Conservation (phyloP, 2,888 invertebrate genomes). For the Heliconius aoede region DNA sequence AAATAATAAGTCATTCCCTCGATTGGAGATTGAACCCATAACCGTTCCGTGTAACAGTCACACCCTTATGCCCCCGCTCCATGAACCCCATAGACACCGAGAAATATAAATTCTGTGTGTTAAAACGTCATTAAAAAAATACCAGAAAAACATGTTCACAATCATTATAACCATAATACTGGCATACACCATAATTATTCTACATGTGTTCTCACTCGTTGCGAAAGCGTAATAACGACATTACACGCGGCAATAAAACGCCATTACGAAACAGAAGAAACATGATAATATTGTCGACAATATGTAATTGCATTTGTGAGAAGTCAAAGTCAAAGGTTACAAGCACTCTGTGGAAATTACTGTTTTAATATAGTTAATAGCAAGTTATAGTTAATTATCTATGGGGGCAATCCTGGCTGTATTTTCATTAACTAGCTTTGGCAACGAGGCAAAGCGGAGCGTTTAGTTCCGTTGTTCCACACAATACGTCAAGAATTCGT, state of each 20-base stretch:
- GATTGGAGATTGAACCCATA: too few relatives aligned
- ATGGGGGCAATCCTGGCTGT: too few relatives aligned
- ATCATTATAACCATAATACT: neutral
- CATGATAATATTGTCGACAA: conserved; percentile 19
- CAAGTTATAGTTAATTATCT: neutral
- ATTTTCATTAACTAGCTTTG: neutral
- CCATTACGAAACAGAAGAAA: conserved; percentile 17
- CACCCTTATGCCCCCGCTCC: too few relatives aligned
- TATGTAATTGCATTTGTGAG: conserved; percentile 17
- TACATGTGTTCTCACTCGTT: conserved; percentile 21
- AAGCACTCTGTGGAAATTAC: conserved; percentile 15
- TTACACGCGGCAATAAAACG: conserved; percentile 24
- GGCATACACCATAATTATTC: neutral
- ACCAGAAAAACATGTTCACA: neutral
- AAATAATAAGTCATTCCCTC: too few relatives aligned
- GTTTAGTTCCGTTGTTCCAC: too few relatives aligned
- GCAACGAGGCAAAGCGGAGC: too few relatives aligned
- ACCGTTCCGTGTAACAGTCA: too few relatives aligned
- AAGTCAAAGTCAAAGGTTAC: conserved; percentile 19
- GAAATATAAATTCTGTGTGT: too few relatives aligned
- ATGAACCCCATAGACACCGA: too few relatives aligned
- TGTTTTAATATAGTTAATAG: neutral
- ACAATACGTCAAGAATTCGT: too few relatives aligned
- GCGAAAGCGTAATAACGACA: conserved; percentile 20
- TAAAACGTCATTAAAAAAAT: neutral